phyloP scores from a whole-genome alignment of 1,140 invertebrate species.

The Campoletis sonorensis region DNA sequence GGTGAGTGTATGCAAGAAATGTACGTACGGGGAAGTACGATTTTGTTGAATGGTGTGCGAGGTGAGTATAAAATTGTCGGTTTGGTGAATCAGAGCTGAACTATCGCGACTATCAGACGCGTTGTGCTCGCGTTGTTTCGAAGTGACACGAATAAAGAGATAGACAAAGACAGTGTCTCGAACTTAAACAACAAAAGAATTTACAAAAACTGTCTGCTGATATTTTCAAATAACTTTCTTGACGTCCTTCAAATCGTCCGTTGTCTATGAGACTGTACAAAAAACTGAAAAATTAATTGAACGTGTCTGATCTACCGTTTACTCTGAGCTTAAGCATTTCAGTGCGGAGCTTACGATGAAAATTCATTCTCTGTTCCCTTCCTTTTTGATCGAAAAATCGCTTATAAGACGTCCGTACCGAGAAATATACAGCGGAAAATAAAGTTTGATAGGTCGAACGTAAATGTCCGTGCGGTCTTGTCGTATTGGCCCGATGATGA shows the following conservation, averaged over 20 bases:
- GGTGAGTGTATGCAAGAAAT: background rate
- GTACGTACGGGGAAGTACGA: background rate
- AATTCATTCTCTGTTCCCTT: too few relatives aligned
- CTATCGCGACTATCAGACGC: slow-evolving; percentile 64
- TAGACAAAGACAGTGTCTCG: background rate
- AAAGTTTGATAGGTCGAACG: background rate
- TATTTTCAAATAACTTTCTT: too few relatives aligned
- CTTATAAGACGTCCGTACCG: background rate
- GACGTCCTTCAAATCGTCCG: too few relatives aligned
- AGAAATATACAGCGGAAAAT: slow-evolving; percentile 8
- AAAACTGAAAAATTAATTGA: too few relatives aligned
- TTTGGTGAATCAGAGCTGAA: slow-evolving; percentile 68
- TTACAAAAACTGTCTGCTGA: background rate
- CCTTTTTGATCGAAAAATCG: background rate
- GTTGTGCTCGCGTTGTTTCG: slow-evolving; percentile 55
- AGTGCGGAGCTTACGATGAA: too few relatives aligned
- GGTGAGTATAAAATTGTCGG: slow-evolving; percentile 20
- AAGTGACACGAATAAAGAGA: slow-evolving; percentile 58
- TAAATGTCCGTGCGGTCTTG: slow-evolving; percentile 7
- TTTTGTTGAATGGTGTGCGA: background rate
- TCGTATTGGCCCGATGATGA: slow-evolving; percentile 6
- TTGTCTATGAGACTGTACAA: too few relatives aligned
- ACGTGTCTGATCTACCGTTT: too few relatives aligned
- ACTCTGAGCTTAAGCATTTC: too few relatives aligned
- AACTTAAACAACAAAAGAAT: background rate